Conservation (phyloP, 2,797 vertebrate genomes). For the Chelon auratus region DNA sequence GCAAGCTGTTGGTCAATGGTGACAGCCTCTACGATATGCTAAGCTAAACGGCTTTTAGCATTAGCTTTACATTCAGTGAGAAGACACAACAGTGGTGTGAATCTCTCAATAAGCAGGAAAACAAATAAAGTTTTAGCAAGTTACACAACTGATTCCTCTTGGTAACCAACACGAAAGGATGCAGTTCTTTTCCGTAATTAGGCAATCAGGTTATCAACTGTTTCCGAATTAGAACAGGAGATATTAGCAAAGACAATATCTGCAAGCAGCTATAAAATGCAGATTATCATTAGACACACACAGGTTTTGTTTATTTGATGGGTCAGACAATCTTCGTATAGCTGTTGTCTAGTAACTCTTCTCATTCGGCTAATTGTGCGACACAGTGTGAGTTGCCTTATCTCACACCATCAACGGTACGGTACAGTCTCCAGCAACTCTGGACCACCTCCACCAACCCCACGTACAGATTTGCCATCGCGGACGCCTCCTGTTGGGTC, state of each 20-base stretch:
- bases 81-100: background rate
- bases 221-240: constrained; percentile 2
- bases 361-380: constrained; percentile 60
- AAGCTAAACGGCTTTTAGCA: background rate
- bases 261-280: constrained; percentile 53
- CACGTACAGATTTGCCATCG: constrained; percentile 46
- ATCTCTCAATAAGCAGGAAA: background rate
- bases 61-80: background rate
- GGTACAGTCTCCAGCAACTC: constrained; percentile 45
- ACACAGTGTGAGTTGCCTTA: constrained; percentile 45
- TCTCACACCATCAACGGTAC: constrained; percentile 49
- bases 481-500: constrained; percentile 70
- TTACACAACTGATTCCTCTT: background rate
- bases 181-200: constrained; percentile 5
- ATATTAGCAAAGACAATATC: constrained; percentile 14
- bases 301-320: constrained; percentile 74
- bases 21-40: background rate
- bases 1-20: background rate
- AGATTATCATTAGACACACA: constrained; percentile 64
- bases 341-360: constrained; percentile 41
- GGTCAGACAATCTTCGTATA: constrained; percentile 57
- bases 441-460: constrained; percentile 62
- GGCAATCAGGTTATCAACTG: constrained; percentile 11
- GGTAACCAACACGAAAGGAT: background rate
- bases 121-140: background rate